Evolutionary conservation across 2,888 invertebrate species (phyloP).

Genomic region (Cyclophora punctaria): DNA sequence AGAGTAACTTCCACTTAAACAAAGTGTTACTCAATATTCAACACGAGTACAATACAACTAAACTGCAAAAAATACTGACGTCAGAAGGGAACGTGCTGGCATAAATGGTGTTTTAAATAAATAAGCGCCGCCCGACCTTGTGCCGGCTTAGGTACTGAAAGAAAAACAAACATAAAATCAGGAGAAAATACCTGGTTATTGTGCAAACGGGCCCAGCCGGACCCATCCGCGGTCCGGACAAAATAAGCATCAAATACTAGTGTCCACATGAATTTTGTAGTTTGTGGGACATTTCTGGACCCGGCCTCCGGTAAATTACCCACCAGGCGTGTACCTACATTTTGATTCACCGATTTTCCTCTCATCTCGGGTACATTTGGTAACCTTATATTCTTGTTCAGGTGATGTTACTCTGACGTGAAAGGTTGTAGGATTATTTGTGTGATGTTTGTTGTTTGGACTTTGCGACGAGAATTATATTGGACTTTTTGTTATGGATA

Average conservation of each 20-base stretch:
- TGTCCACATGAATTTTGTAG: constrained; percentile 8
- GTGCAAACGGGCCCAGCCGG: constrained; percentile 28
- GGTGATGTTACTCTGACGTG: too few species aligned
- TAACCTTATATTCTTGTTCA: too few species aligned
- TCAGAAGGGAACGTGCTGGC: constrained; percentile 2
- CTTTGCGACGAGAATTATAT: too few species aligned
- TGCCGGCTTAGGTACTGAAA: constrained; percentile 1
- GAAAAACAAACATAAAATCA: constrained; percentile 33
- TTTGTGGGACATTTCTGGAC: constrained; percentile 10
- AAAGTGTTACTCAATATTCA: too few species aligned
- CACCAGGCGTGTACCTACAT: too few species aligned
- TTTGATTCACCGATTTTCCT: too few species aligned
- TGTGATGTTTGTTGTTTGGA: too few species aligned
- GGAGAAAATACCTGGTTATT: constrained; percentile 33
- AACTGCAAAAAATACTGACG: constrained; percentile 10
- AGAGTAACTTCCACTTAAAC: too few species aligned
- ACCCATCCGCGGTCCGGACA: constrained; percentile 22
- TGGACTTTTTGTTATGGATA: too few species aligned
- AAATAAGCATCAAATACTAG: constrained; percentile 23
- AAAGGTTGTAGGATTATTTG: too few species aligned
- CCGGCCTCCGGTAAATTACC: not conserved
- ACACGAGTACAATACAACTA: not conserved
- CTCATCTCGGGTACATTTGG: too few species aligned
- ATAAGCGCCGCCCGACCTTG: constrained; percentile 11
- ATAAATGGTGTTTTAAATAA: constrained; percentile 32